Evolutionary conservation across 2,797 vertebrate species (phyloP).

Genomic region (Chanos chanos): DNA sequence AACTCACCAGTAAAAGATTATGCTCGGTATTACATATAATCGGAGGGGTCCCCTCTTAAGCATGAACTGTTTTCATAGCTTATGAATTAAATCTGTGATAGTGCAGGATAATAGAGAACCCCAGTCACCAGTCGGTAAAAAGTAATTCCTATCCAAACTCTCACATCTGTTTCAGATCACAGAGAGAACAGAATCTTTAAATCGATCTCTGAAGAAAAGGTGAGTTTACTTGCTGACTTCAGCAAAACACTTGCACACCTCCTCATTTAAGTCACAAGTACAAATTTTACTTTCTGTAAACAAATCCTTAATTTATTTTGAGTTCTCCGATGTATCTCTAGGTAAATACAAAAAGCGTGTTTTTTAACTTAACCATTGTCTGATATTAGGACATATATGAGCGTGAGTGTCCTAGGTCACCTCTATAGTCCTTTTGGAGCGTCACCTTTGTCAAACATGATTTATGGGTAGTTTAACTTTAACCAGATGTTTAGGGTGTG

Average conservation of each 20-base stretch:
- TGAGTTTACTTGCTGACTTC: constrained; percentile 47
- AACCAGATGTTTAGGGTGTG: constrained; percentile 61
- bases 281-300: neutral
- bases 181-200: constrained; percentile 84
- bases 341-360: constrained; percentile 18
- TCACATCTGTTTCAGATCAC: constrained; percentile 71
- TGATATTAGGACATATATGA: constrained; percentile 50
- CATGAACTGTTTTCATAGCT: too few species aligned
- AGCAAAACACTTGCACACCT: neutral
- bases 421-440: constrained; percentile 35
- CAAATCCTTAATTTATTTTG: too few species aligned
- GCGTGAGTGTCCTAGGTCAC: constrained; percentile 39
- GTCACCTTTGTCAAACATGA: constrained; percentile 48
- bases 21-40: too few species aligned
- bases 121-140: too few species aligned
- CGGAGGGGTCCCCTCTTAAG: too few species aligned
- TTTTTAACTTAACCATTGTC: constrained; percentile 30
- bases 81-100: too few species aligned
- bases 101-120: too few species aligned
- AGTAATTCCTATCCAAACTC: too few species aligned
- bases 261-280: neutral
- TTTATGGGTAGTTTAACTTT: constrained; percentile 56
- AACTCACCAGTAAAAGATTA: too few species aligned
- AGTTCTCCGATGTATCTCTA: constrained; percentile 4
- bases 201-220: constrained; percentile 88